Conservation (phyloP, 2,888 invertebrate genomes). For the Ferrisia virgata region DNA sequence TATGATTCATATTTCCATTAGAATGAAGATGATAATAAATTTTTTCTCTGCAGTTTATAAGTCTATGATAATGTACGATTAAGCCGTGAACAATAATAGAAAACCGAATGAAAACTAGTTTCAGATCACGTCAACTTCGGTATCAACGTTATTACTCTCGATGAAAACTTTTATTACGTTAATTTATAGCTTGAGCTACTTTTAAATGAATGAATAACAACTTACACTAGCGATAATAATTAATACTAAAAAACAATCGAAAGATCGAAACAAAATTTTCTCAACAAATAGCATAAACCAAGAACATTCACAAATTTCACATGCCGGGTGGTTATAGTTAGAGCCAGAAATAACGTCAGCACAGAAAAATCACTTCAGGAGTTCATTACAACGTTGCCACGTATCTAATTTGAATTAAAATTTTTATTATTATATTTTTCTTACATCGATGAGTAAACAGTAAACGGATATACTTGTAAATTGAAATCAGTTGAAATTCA, state of each 20-base stretch:
- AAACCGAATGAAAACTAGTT: constrained; percentile 24
- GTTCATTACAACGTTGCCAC: not conserved
- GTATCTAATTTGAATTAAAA: not conserved
- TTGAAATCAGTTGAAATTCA: no score
- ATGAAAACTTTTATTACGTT: constrained; percentile 10
- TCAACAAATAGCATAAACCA: no score
- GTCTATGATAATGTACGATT: not conserved
- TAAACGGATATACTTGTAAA: no score
- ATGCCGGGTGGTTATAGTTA: no score
- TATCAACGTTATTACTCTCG: not conserved
- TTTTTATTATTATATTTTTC: not conserved
- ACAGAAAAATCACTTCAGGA: not conserved
- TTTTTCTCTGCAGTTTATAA: not conserved
- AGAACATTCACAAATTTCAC: no score
- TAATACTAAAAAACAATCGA: not conserved
- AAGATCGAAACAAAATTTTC: not conserved
- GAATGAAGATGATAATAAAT: not conserved
- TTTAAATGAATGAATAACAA: constrained; percentile 19
- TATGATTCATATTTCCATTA: not conserved
- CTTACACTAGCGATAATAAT: not conserved
- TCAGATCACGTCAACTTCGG: not conserved
- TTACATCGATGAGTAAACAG: no score
- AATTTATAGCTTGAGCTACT: constrained; percentile 1
- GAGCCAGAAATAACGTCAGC: no score
- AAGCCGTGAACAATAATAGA: not conserved